Evolutionary conservation across 2,113 vertebrate species (phyloP).

Genomic region (Elgaria multicarinata): DNA sequence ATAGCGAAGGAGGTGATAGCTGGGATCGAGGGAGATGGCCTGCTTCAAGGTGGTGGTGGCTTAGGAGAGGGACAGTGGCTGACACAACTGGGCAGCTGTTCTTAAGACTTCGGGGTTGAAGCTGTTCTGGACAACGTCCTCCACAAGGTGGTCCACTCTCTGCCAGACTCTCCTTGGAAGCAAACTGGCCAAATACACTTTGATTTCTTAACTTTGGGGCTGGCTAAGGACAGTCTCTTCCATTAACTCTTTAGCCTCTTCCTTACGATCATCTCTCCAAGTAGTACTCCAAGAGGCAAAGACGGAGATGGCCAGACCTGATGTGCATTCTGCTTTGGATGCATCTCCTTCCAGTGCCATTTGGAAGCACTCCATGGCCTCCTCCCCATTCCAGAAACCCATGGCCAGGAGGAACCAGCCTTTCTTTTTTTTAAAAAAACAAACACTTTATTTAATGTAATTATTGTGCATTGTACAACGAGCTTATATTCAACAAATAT

Average conservation of each 20-base stretch:
- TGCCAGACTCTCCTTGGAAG: accelerated
- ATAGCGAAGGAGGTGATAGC: background rate
- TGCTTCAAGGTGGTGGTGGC: background rate
- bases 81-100: background rate
- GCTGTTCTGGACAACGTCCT: background rate
- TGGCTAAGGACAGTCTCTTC: background rate
- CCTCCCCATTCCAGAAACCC: background rate
- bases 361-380: constrained; percentile 54
- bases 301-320: constrained; percentile 20
- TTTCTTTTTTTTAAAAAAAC: no score
- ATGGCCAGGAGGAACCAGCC: constrained; percentile 58
- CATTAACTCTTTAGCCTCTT: background rate
- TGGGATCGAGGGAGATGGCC: background rate
- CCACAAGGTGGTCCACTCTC: accelerated
- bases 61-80: accelerated
- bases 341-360: constrained; percentile 44
- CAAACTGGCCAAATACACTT: background rate
- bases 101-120: constrained; percentile 9
- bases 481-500: no score
- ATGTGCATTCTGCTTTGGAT: constrained; percentile 32
- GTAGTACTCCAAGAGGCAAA: background rate
- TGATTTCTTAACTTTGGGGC: background rate
- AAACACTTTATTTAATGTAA: no score
- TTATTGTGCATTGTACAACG: no score
- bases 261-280: accelerated